phyloP scores from a whole-genome alignment of 2,797 vertebrate genomes.

The Pteropus rufus region DNA sequence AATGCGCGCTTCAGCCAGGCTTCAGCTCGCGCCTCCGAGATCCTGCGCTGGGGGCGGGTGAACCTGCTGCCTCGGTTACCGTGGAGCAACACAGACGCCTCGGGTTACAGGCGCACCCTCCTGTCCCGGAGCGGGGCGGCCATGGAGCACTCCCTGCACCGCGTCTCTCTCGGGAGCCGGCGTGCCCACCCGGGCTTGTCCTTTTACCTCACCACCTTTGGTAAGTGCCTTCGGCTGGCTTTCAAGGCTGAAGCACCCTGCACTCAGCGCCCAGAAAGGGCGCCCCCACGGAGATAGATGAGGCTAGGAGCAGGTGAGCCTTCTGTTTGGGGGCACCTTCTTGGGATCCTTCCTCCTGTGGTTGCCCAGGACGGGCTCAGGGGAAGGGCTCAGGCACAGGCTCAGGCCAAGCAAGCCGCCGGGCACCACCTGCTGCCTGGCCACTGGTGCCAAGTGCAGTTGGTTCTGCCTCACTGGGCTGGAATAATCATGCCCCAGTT shows the following conservation, averaged over 20 bases:
- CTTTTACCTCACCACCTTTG: constrained; percentile 80
- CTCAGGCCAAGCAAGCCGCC: background rate
- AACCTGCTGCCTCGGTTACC: constrained; percentile 65
- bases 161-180: constrained; percentile 71
- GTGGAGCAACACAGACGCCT: constrained; percentile 48
- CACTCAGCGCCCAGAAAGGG: background rate
- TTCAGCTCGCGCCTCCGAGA: background rate
- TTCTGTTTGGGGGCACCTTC: background rate
- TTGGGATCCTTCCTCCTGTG: background rate
- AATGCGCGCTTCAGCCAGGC: constrained; percentile 23
- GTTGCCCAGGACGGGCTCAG: background rate
- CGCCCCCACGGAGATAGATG: background rate
- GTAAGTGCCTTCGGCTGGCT: constrained; percentile 72
- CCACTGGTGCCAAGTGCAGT: background rate
- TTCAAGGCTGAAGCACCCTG: background rate
- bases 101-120: background rate
- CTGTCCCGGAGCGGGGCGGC: background rate
- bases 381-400: background rate
- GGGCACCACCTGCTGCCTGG: background rate
- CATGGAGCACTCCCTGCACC: constrained; percentile 73
- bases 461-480: constrained; percentile 15
- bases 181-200: constrained; percentile 58
- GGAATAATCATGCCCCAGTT: background rate
- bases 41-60: background rate
- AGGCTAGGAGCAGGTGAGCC: background rate